Conservation (phyloP, 2,797 vertebrate genomes). For the Chelonia mydas region DNA sequence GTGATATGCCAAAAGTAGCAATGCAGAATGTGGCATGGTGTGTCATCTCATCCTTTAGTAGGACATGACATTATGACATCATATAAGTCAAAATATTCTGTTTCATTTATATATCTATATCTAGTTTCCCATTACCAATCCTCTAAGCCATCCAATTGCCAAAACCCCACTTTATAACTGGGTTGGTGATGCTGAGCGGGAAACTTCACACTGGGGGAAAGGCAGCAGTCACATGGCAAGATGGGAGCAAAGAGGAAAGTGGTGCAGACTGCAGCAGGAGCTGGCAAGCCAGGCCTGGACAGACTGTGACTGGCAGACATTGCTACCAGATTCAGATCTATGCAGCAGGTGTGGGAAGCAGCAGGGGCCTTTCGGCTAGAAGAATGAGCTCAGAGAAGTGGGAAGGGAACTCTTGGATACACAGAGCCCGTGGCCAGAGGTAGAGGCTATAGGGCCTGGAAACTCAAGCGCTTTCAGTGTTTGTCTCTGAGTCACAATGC, state of each 20-base stretch:
- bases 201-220: accelerated
- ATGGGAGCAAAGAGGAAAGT: accelerated
- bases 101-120: background rate
- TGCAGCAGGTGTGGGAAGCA: background rate
- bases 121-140: background rate
- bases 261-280: accelerated
- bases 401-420: background rate
- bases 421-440: background rate
- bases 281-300: accelerated
- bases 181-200: accelerated
- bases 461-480: background rate
- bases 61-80: background rate
- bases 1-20: background rate
- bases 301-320: background rate
- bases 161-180: background rate
- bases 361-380: background rate
- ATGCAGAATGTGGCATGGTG: background rate
- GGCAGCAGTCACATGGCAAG: background rate
- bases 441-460: background rate
- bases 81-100: background rate
- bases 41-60: background rate
- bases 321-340: background rate
- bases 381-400: background rate
- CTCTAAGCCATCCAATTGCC: background rate
- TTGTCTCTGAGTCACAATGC: background rate